phyloP scores from a whole-genome alignment of 2,888 invertebrate genomes.

The Antheraea yamamai region DNA sequence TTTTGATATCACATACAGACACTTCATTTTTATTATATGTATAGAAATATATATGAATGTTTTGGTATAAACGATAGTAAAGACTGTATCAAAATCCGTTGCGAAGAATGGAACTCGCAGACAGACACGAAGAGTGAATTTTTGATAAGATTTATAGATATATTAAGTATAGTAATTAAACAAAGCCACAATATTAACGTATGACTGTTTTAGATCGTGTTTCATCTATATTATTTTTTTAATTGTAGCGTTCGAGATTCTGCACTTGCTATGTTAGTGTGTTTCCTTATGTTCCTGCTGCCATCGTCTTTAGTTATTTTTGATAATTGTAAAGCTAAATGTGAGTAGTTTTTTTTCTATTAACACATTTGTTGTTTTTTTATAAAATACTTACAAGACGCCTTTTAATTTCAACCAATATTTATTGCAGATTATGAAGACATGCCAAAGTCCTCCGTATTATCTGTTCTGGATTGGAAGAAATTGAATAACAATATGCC shows the following conservation, averaged over 20 bases:
- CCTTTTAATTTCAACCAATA: background rate
- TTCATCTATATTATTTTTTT: background rate
- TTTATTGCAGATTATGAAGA: constrained; percentile 41
- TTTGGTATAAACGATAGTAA: too few relatives aligned
- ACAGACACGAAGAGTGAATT: too few relatives aligned
- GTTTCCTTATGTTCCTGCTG: constrained; percentile 55
- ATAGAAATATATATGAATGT: too few relatives aligned
- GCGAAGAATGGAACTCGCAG: too few relatives aligned
- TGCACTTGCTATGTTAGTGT: constrained; percentile 48
- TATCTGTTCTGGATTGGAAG: constrained; percentile 54
- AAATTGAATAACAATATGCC: constrained; percentile 49
- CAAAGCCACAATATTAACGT: too few relatives aligned
- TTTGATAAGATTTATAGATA: too few relatives aligned
- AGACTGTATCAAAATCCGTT: too few relatives aligned
- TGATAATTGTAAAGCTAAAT: constrained; percentile 47
- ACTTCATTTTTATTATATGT: too few relatives aligned
- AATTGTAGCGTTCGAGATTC: constrained; percentile 56
- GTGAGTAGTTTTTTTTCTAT: constrained; percentile 34
- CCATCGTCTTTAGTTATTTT: constrained; percentile 52
- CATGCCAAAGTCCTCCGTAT: constrained; percentile 43
- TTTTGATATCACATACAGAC: too few relatives aligned
- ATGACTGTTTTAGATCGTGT: too few relatives aligned
- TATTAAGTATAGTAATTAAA: too few relatives aligned
- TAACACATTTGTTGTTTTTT: background rate
- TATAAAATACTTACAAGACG: background rate